Percentiles rank a stretch among this genome's conserved stretches.
phyloP scores from a whole-genome alignment of 92 coral and sea anemone genomes.

The Phenganax subtilis region DNA sequence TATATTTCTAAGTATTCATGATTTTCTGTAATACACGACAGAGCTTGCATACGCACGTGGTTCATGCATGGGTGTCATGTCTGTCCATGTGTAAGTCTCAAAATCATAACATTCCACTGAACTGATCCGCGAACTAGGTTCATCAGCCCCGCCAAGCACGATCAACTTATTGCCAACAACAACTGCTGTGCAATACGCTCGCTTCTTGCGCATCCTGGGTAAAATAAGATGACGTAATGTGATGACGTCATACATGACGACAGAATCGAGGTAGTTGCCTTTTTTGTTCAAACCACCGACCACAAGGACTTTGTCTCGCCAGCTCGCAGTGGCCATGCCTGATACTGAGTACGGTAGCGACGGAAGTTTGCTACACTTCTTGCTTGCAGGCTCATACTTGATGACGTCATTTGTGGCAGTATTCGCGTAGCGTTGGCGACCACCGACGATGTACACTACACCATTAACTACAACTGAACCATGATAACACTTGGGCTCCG shows the following conservation, averaged over 20 bases:
- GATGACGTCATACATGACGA: neutral
- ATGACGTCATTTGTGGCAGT: neutral
- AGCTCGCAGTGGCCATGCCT: conserved; percentile 15
- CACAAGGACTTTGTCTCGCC: conserved; percentile 5
- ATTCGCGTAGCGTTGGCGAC: neutral
- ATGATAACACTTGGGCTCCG: conserved; percentile 12
- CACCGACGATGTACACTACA: neutral
- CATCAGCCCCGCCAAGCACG: conserved; percentile 22
- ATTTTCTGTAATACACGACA: conserved; percentile 2
- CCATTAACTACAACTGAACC: neutral
- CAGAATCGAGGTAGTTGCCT: neutral
- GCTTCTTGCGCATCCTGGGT: conserved; percentile 14
- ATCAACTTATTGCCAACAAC: conserved; percentile 5
- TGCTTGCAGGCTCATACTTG: neutral
- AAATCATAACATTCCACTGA: conserved; percentile 24
- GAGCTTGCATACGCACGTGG: neutral
- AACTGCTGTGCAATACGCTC: conserved; percentile 21
- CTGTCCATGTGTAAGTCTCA: conserved; percentile 1
- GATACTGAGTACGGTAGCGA: neutral
- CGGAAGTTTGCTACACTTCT: neutral
- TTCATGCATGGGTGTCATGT: conserved; percentile 14
- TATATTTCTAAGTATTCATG: too few species aligned
- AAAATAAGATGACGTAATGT: conserved; percentile 9
- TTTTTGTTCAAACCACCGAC: conserved; percentile 5
- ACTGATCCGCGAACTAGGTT: conserved; percentile 6